Evolutionary conservation across 2,888 invertebrate species (phyloP), one percentile per base, ranked within the genome.

Genomic region (Tetramorium bicarinatum): DNA sequence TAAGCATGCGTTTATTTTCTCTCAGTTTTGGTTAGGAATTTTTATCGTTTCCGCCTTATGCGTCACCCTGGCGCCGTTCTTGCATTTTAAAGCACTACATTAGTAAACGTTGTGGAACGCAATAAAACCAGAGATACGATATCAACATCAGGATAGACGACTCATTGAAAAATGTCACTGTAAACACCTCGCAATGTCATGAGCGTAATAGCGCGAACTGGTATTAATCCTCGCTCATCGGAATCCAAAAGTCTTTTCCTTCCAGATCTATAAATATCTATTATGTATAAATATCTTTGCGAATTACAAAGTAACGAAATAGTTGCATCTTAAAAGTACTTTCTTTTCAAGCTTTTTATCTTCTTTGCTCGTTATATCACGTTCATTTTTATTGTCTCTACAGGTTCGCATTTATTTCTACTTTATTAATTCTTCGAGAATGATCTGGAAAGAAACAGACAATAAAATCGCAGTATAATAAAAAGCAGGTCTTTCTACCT

Each of bases 151-250:
- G 41, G 25, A 18, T 21, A 71, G 38, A 11, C 38, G 25, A 38
- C 1, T 72, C 7, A 18, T 25, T 72, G 41, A 41, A 72, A 56
- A 71, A 52, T 71, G 52, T n/a, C 52, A 21, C 21, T 2, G 54
- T 25, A 72, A 72, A 72, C 41, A 56, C 9, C 15, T 59, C 18
- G 25, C 41, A 41, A 59, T 41, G 56, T 59, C 13, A 72, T 18
- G 18, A 47, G 44, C 25, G 15, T 7, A 69, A 38, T 15, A 52
- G 15, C 21, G 21, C 38, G 54, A 21, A 7, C 2, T 71, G 21
- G 21, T 56, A 56, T 56, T 41, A 72, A 56, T 1, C 25, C 56
- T 56, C 34, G 4, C 15, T 9, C 2, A 41, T 0, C 7, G 0
- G 25, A 56, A 56, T 18, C 7, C 18, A 13, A 54, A 7, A 34